A percentile compares a stretch with the other conserved stretches of the same genome.
phyloP scores from a whole-genome alignment of 2,797 vertebrate genomes.

The Orestias chungarensis region DNA sequence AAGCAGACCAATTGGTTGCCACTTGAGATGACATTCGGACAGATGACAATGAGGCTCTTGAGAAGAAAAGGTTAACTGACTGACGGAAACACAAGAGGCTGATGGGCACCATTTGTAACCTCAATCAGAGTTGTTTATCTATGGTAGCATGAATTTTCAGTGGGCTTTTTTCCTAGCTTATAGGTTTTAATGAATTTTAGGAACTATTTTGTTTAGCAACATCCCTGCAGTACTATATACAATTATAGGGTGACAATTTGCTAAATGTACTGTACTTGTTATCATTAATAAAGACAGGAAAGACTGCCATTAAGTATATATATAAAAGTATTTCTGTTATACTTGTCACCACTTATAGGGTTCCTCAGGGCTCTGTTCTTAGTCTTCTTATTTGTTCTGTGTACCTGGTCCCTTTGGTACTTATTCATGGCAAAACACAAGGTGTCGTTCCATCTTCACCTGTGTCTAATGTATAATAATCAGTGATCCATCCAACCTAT shows the following conservation, averaged over 20 bases:
- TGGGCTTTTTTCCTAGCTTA: neutral
- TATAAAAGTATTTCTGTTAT: neutral
- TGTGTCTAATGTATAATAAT: too few relatives aligned
- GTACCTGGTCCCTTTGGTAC: too few relatives aligned
- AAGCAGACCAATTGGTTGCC: constrained; percentile 43
- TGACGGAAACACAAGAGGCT: constrained; percentile 43
- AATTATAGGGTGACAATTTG: neutral
- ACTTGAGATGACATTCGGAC: constrained; percentile 54
- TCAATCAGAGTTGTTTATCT: neutral
- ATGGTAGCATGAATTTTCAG: neutral
- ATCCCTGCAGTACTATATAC: neutral
- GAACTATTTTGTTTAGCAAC: neutral
- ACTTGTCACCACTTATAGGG: neutral
- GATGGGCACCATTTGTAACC: neutral
- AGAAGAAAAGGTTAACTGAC: constrained; percentile 45
- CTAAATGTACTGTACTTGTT: neutral
- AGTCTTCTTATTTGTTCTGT: neutral
- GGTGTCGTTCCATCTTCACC: too few relatives aligned
- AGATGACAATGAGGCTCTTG: constrained; percentile 58
- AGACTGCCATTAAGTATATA: neutral
- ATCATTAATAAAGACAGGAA: neutral
- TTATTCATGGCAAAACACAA: too few relatives aligned
- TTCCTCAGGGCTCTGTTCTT: neutral
- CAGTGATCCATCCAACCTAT: too few relatives aligned
- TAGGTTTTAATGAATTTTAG: neutral